A percentile compares a stretch with the other conserved stretches of the same genome.
Conservation (phyloP, 2,113 vertebrate species). For the Archilochus colubris region DNA sequence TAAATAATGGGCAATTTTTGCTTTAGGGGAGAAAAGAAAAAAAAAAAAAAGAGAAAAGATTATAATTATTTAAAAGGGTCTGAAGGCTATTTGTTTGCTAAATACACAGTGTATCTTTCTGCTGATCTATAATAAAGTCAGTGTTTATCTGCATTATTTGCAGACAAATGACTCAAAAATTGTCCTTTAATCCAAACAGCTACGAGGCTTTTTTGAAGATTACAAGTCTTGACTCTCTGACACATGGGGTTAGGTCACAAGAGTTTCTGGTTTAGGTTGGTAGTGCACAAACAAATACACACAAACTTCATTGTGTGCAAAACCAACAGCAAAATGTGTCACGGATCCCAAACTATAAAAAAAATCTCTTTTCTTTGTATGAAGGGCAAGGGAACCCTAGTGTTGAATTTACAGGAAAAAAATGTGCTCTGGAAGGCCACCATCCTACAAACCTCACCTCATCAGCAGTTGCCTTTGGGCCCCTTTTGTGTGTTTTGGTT, state of each 20-base stretch:
- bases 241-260: background rate
- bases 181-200: background rate
- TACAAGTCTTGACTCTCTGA: background rate
- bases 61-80: background rate
- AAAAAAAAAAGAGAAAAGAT: background rate
- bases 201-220: background rate
- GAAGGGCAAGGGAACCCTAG: background rate
- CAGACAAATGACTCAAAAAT: background rate
- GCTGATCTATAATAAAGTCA: background rate
- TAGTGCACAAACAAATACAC: background rate
- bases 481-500: background rate
- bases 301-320: background rate
- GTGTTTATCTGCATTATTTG: background rate
- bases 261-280: background rate
- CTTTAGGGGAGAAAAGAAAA: background rate
- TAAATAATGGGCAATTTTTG: slow-evolving; percentile 53
- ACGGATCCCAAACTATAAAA: background rate
- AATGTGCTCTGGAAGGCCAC: background rate
- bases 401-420: background rate
- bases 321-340: background rate
- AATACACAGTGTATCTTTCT: background rate
- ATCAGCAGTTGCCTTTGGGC: background rate
- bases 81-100: background rate
- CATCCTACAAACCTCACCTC: background rate
- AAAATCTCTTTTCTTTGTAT: background rate